A percentile compares a stretch with the other conserved stretches of the same genome.
phyloP scores from a whole-genome alignment of 2,797 vertebrate genomes.

The Cynopterus sphinx region DNA sequence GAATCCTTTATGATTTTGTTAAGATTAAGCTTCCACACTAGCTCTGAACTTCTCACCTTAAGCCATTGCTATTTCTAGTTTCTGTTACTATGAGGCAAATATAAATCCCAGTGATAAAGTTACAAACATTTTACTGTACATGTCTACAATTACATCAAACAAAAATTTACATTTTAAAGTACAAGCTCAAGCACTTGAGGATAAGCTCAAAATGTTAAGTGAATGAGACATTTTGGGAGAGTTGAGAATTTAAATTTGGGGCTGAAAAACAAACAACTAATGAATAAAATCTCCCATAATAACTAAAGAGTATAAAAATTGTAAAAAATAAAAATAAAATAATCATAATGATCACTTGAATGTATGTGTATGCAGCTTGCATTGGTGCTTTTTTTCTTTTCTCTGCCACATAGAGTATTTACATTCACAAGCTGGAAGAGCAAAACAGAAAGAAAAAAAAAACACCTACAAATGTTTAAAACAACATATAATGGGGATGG shows the following conservation, averaged over 20 bases:
- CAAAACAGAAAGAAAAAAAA: not conserved
- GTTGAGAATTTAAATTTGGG: not conserved
- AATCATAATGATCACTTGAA: slow-evolving; percentile 1
- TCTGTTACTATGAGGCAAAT: slow-evolving; percentile 3
- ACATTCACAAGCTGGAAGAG: not conserved
- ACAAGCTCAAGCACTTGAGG: not conserved
- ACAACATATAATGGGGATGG: not conserved
- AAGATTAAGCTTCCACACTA: not conserved
- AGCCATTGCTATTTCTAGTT: not conserved
- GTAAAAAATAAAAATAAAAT: not conserved
- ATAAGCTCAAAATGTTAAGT: not conserved
- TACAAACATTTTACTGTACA: not conserved
- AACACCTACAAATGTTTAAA: not conserved
- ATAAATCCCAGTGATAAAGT: not conserved
- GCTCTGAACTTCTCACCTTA: not conserved
- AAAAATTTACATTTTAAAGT: not conserved
- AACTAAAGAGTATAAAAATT: not conserved
- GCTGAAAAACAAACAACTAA: not conserved
- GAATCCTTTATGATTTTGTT: not conserved
- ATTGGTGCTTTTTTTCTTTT: not conserved
- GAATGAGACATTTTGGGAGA: not conserved
- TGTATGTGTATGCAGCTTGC: not conserved
- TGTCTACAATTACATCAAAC: not conserved
- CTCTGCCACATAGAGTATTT: not conserved
- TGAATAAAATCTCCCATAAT: not conserved